Evolutionary conservation across 2,888 invertebrate genomes (phyloP).

Genomic region (Nomada ruficornis): DNA sequence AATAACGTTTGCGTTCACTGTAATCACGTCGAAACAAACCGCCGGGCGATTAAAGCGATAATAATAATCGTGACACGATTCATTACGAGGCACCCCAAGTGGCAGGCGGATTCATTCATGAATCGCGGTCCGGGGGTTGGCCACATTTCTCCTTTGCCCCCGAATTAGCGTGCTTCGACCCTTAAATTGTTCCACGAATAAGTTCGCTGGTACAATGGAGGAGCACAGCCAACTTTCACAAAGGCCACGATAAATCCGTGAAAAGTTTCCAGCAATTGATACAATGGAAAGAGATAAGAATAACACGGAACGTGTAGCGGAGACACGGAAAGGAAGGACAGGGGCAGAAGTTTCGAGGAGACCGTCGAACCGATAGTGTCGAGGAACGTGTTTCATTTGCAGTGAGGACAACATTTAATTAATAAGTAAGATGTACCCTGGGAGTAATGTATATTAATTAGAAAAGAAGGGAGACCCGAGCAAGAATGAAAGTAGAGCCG

Average conservation of each 20-base stretch:
- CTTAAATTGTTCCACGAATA: constrained; percentile 3
- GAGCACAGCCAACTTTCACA: constrained; percentile 19
- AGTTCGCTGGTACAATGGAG: constrained; percentile 31
- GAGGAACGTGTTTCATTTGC: constrained; percentile 69
- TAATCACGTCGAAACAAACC: neutral
- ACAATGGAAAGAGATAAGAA: constrained; percentile 22
- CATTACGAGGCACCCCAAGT: neutral
- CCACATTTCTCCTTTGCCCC: neutral
- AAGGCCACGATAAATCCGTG: constrained; percentile 14
- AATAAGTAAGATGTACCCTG: constrained; percentile 73
- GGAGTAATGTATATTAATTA: constrained; percentile 75
- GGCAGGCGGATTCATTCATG: constrained; percentile 26
- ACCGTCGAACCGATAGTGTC: constrained; percentile 54
- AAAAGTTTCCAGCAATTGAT: constrained; percentile 39
- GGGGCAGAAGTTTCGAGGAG: constrained; percentile 14
- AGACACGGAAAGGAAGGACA: constrained; percentile 24
- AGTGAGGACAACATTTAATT: constrained; percentile 74
- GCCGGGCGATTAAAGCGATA: constrained; percentile 1
- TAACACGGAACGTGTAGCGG: neutral
- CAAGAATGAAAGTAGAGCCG: neutral
- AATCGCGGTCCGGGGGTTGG: neutral
- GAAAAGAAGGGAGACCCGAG: constrained; percentile 43
- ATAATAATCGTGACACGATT: constrained; percentile 30
- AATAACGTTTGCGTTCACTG: neutral
- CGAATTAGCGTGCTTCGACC: constrained; percentile 20